These are phyloP conservation scores for Tenualosa ilisha DNA, from an alignment of 2,797 vertebrate species.

Conservation along the genomic window DNA sequence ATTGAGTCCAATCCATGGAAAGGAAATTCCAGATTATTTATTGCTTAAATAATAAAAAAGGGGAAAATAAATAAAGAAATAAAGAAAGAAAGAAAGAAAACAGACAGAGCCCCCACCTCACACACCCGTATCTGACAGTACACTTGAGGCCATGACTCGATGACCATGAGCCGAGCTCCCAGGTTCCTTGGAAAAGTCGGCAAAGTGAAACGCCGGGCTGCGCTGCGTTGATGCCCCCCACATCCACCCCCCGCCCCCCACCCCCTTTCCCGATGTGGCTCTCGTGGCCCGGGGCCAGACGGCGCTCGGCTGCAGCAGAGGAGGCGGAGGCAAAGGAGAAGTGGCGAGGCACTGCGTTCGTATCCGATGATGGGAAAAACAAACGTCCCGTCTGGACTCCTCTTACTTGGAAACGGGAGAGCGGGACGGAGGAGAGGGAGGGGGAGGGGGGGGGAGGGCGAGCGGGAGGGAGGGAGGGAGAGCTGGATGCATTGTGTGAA, in stretches of 20 bases:
- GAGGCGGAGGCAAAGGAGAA: not conserved
- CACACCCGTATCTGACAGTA: conserved; percentile 1
- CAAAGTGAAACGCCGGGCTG: not conserved
- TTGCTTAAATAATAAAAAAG: not conserved
- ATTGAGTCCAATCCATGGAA: not conserved
- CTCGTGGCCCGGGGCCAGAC: not conserved
- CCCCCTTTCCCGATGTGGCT: not conserved
- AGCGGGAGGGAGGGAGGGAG: conserved; percentile 67
- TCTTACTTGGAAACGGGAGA: conserved; percentile 80
- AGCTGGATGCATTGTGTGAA: conserved; percentile 75
- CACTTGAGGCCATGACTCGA: not conserved
- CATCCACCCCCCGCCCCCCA: no score
- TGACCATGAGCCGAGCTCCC: not conserved
- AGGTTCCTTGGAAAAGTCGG: not conserved
- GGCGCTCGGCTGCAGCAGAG: not conserved
- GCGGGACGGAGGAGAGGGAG: conserved; percentile 25
- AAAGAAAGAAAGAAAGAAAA: conserved; percentile 48
- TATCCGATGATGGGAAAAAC: conserved; percentile 75
- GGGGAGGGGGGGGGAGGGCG: conserved; percentile 14
- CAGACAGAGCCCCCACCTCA: conserved; percentile 17
- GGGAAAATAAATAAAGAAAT: not conserved
- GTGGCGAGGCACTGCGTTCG: conserved; percentile 66
- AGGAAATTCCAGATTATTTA: conserved; percentile 8
- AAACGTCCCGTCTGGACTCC: conserved; percentile 80
- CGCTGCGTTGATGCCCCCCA: not conserved